phyloP scores from a whole-genome alignment of 2,113 vertebrate genomes.

The Platichthys flesus region DNA sequence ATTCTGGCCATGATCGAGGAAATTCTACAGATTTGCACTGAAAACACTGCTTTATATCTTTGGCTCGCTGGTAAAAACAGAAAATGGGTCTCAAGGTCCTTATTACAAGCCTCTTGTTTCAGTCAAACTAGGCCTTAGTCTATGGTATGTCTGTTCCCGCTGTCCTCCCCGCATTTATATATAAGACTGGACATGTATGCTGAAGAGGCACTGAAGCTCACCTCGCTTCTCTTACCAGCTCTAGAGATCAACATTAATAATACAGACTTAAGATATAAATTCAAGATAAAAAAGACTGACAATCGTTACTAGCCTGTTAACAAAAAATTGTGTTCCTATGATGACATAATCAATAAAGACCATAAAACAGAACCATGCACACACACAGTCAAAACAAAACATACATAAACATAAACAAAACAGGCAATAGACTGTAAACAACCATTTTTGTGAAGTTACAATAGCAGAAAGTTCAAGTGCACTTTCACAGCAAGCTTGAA shows the following conservation, averaged over 20 bases:
- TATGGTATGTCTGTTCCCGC: constrained; percentile 40
- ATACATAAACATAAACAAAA: neutral
- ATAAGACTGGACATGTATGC: constrained; percentile 24
- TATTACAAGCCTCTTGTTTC: constrained; percentile 66
- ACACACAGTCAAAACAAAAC: too few species aligned
- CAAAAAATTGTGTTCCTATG: neutral
- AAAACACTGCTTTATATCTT: constrained; percentile 74
- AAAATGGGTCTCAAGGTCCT: constrained; percentile 60
- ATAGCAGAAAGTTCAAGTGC: constrained; percentile 9
- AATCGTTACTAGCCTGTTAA: neutral
- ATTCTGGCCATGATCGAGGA: constrained; percentile 64
- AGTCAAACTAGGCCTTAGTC: constrained; percentile 68
- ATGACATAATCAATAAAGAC: neutral
- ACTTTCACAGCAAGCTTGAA: neutral
- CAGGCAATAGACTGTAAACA: too few species aligned
- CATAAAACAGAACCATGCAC: neutral
- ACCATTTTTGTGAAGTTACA: neutral
- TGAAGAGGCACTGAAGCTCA: constrained; percentile 1
- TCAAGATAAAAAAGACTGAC: neutral
- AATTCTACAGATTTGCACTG: constrained; percentile 65
- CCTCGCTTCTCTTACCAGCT: constrained; percentile 16
- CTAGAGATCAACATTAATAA: constrained; percentile 1
- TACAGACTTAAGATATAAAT: neutral
- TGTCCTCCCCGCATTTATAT: constrained; percentile 33
- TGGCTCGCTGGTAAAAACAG: constrained; percentile 58